phyloP scores from a whole-genome alignment of 2,113 vertebrate species.

The Nestor notabilis region DNA sequence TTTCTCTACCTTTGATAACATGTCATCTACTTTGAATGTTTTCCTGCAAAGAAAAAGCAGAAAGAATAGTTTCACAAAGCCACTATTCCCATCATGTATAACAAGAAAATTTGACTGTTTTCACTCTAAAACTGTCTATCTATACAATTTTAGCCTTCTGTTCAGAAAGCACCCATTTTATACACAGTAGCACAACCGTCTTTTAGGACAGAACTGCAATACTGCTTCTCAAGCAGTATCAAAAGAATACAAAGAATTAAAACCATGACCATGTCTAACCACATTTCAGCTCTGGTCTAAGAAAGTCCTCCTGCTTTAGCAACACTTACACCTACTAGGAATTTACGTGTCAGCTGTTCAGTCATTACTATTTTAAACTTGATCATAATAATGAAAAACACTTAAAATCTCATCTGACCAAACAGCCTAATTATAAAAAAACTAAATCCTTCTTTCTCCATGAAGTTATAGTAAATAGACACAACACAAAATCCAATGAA shows the following conservation, averaged over 20 bases:
- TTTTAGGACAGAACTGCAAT: neutral
- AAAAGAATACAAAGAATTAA: neutral
- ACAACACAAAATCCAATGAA: neutral
- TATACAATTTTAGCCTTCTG: neutral
- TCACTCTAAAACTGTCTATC: neutral
- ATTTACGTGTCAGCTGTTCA: neutral
- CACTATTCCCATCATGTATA: neutral
- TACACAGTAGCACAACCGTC: fast-evolving
- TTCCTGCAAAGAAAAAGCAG: conserved; percentile 80
- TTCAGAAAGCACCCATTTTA: neutral
- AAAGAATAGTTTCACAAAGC: neutral
- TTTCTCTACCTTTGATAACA: conserved; percentile 93
- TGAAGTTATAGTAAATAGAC: neutral
- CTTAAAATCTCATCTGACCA: neutral
- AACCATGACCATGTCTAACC: neutral
- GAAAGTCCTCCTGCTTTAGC: neutral
- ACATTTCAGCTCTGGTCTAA: neutral
- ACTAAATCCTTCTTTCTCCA: neutral
- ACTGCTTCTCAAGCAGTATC: neutral
- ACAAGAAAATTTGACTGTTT: neutral
- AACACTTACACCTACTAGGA: neutral
- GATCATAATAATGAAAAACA: neutral
- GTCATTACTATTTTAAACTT: neutral
- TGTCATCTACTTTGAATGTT: conserved; percentile 95
- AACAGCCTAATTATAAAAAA: neutral